Percentiles rank a stretch among this genome's conserved stretches.
Evolutionary conservation across 2,113 vertebrate genomes (phyloP).

Genomic region (Hucho hucho): DNA sequence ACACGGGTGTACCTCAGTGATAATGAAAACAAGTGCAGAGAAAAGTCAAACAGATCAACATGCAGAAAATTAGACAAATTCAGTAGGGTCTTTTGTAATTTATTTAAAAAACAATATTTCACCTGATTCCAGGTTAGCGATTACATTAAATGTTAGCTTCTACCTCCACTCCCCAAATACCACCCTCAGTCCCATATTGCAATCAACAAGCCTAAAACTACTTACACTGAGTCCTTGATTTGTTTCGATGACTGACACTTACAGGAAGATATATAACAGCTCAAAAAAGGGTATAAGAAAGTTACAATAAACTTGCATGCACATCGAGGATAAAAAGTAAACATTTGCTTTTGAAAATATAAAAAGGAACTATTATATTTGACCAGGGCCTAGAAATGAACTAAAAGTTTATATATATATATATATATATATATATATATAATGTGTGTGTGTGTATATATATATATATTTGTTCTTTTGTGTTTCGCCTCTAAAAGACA

Average conservation of each 20-base stretch:
- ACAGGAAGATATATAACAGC: conserved; percentile 69
- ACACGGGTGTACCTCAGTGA: not conserved
- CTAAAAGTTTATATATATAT: conserved; percentile 34
- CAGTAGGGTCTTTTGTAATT: conserved; percentile 48
- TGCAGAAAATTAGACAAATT: not conserved
- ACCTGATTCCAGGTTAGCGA: conserved; percentile 70
- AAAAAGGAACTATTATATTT: conserved; percentile 53
- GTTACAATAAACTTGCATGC: conserved; percentile 81
- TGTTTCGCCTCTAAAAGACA: conserved; percentile 38
- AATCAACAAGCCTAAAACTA: conserved; percentile 81
- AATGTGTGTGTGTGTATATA: too few species aligned
- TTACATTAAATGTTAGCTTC: conserved; percentile 77
- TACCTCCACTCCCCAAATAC: conserved; percentile 39
- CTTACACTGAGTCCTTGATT: conserved; percentile 70
- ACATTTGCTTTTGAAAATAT: conserved; percentile 69
- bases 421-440: conserved; percentile 17
- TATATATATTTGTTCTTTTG: not conserved
- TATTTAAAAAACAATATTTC: conserved; percentile 74
- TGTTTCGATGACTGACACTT: conserved; percentile 66
- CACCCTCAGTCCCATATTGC: conserved; percentile 65
- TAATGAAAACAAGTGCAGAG: not conserved
- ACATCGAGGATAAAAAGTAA: conserved; percentile 81
- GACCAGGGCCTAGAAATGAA: conserved; percentile 49
- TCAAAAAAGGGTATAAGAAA: conserved; percentile 78
- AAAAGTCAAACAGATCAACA: not conserved